Base-by-base conservation (phyloP, 2,888 invertebrate species). In the Encarsia formosa region DNA sequence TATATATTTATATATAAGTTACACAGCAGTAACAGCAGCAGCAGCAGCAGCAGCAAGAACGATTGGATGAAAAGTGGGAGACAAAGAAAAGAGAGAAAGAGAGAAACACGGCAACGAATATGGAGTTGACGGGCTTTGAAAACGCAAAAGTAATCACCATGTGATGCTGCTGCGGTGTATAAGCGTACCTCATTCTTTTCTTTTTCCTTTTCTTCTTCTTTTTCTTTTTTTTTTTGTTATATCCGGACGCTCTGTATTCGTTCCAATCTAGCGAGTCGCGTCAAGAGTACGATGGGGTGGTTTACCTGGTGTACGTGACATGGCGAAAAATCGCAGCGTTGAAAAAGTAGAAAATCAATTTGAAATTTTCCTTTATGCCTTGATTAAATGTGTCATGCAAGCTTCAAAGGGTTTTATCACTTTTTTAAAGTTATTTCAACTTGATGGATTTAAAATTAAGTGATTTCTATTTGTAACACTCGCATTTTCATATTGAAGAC, bases 41-140 rank as follows among this genome's bases (percentile, higher is more conserved):
- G 15, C 2, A 13, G 32, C 19, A 13, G 32, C n/a, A 26, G 26
- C 32, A 15, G 5, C n/a, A n/a, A n/a, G n/a, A n/a, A n/a, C n/a
- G n/a, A n/a, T n/a, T n/a, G n/a, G n/a, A 15, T 15, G 16, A 34
- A n/a, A 23, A 32, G 15, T 11, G 24, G 29, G 46, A 44, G 41
- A 45, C 32, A 49, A 40, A 49, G 49, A 44, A 41, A 48, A 18
- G 35, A 29, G 15, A 42, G 9, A 13, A 31, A 42, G 13, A 29
- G 40, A 20, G 44, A 31, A 31, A 52, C 39, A 47, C 41, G 43
- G 31, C 45, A 42, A 32, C 39, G 50, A 13, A 37, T 19, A 41
- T 43, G 54, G 47, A 54, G 26, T 35, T 54, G 54, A 54, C 50
- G 39, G 50, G 49, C 54, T 54, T 54, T 54, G 50, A 54, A 50